These are phyloP conservation scores for Natrix natrix DNA, from an alignment of 2,797 vertebrate genomes.

Conservation along the genomic window DNA sequence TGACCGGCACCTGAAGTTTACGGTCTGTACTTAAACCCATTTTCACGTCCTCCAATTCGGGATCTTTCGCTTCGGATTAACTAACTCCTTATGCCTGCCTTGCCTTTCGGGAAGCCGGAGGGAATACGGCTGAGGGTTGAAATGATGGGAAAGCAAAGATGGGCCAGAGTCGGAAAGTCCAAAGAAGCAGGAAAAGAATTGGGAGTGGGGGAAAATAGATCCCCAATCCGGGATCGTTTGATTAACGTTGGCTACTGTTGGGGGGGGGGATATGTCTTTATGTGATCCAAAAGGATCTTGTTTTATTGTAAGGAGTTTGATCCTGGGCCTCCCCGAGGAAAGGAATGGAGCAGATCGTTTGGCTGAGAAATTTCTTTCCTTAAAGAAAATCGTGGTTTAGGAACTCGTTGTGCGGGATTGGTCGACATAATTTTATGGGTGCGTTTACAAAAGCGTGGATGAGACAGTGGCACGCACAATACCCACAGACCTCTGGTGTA, in stretches of 20 bases:
- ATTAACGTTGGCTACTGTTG: background rate
- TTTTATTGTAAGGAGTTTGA: background rate
- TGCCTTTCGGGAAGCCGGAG: conserved; percentile 38
- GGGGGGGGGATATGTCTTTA: conserved; percentile 27
- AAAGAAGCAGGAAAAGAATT: background rate
- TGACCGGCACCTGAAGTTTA: conserved; percentile 42
- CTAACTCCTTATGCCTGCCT: conserved; percentile 38
- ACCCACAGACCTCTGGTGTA: background rate
- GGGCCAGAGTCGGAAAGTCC: background rate
- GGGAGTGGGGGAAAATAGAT: background rate
- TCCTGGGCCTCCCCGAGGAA: background rate
- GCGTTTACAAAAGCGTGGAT: conserved; percentile 18
- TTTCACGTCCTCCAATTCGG: conserved; percentile 8
- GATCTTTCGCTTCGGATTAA: conserved; percentile 54
- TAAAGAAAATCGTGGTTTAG: background rate
- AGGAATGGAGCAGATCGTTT: background rate
- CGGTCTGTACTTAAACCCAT: conserved; percentile 62
- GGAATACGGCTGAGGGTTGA: conserved; percentile 24
- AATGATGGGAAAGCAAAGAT: conserved; percentile 5
- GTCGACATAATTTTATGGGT: conserved; percentile 23
- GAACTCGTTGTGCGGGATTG: conserved; percentile 18
- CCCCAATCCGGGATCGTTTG: background rate
- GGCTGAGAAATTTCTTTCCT: background rate
- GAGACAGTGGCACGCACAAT: conserved; percentile 12
- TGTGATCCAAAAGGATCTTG: conserved; percentile 18